These are phyloP conservation scores for Burhinus bistriatus DNA, from an alignment of 2,113 vertebrate species.

Conservation along the genomic window DNA sequence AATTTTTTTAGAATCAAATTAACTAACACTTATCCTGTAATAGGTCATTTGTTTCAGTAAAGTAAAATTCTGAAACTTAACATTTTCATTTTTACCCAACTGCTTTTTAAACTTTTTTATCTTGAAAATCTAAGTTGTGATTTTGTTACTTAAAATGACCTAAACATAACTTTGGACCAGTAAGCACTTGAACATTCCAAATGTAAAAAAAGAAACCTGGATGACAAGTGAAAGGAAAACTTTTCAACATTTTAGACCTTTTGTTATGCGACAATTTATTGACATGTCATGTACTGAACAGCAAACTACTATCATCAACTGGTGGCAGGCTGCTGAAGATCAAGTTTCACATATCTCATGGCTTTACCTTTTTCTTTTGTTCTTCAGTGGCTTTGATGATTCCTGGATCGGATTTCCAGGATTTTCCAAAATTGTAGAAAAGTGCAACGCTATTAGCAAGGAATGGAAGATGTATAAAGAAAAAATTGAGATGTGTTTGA, in stretches of 20 bases:
- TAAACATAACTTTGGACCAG: background rate
- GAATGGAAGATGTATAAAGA: slow-evolving; percentile 95
- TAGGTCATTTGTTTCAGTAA: background rate
- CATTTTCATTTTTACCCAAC: background rate
- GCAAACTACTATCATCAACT: background rate
- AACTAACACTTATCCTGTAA: background rate
- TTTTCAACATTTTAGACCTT: background rate
- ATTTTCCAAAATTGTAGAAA: slow-evolving; percentile 99
- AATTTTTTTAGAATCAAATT: background rate
- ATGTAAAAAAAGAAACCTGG: background rate
- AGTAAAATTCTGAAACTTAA: background rate
- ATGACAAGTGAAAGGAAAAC: background rate
- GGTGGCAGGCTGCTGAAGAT: background rate
- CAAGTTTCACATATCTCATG: background rate
- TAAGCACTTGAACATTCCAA: background rate
- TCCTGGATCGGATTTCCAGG: slow-evolving; percentile 98
- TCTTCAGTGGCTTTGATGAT: slow-evolving; percentile 99
- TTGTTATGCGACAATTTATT: background rate
- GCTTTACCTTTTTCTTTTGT: slow-evolving; percentile 96
- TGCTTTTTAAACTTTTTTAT: background rate
- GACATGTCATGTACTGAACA: background rate
- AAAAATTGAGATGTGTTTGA: slow-evolving; percentile 89
- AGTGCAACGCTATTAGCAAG: slow-evolving; percentile 91
- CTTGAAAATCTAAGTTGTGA: background rate
- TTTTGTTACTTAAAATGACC: background rate